These are phyloP conservation scores for Thymelicus acteon DNA, from an alignment of 2,888 invertebrate genomes.

Conservation along the genomic window DNA sequence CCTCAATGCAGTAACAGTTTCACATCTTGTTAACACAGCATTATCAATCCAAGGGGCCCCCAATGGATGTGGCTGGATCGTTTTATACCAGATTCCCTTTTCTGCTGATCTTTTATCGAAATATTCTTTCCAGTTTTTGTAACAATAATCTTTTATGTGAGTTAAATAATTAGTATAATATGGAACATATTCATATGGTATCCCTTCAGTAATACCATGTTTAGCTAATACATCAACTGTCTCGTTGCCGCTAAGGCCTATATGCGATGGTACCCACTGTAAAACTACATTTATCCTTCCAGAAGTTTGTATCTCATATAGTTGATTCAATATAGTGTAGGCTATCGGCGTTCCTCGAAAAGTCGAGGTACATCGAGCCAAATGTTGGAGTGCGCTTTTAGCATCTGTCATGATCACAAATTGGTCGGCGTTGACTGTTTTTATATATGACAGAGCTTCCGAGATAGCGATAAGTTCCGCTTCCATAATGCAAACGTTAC, in stretches of 20 bases:
- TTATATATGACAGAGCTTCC: no score
- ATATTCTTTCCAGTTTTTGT: constrained; percentile 2
- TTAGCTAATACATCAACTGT: background rate
- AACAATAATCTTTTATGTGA: no score
- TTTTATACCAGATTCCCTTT: constrained; percentile 16
- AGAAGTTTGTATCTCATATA: background rate
- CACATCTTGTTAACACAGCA: background rate
- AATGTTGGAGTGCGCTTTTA: no score
- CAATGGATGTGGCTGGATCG: constrained; percentile 9
- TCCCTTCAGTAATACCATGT: background rate
- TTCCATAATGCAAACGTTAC: no score
- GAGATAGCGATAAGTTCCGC: no score
- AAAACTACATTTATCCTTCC: background rate
- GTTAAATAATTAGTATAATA: no score
- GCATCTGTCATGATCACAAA: no score
- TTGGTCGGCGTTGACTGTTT: no score
- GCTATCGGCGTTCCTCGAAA: no score
- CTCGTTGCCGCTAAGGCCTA: background rate
- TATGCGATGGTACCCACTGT: background rate
- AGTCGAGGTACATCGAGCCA: no score
- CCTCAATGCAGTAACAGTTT: no score
- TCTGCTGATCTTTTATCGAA: constrained; percentile 7
- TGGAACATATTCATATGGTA: no score
- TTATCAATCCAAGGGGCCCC: constrained; percentile 7
- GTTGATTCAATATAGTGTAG: background rate